phyloP scores from a whole-genome alignment of 2,888 invertebrate genomes.

The Caenorhabditis afra region DNA sequence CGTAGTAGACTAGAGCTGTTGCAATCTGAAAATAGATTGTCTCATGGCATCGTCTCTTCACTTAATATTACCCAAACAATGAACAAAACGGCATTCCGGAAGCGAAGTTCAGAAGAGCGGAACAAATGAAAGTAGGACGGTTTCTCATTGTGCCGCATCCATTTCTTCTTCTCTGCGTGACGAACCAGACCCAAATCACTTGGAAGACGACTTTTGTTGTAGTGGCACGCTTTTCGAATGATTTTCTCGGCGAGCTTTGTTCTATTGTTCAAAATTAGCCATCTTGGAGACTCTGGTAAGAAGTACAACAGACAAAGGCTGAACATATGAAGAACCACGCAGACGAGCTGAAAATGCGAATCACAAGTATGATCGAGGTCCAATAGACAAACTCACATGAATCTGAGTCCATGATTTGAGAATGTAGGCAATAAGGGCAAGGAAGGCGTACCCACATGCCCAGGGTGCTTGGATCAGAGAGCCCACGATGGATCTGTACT shows the following conservation, averaged over 20 bases:
- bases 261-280: slow-evolving; percentile 71
- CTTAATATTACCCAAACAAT: slow-evolving; percentile 72
- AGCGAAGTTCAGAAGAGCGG: slow-evolving; percentile 70
- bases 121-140: slow-evolving; percentile 76
- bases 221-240: slow-evolving; percentile 78
- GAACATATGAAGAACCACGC: slow-evolving; percentile 73
- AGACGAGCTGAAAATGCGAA: slow-evolving; percentile 67
- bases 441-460: slow-evolving; percentile 80
- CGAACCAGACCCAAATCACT: slow-evolving; percentile 78
- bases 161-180: slow-evolving; percentile 75
- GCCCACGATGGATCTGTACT: slow-evolving; percentile 80
- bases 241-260: slow-evolving; percentile 75
- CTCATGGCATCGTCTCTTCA: no score
- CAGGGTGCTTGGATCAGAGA: slow-evolving; percentile 80
- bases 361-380: background rate
- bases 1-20: slow-evolving; percentile 80
- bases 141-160: slow-evolving; percentile 75
- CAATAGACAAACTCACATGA: slow-evolving; percentile 62
- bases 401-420: slow-evolving; percentile 78
- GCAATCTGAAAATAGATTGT: slow-evolving; percentile 65
- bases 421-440: slow-evolving; percentile 79
- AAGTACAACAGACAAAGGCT: slow-evolving; percentile 72
- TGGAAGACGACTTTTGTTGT: slow-evolving; percentile 78
- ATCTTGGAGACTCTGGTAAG: slow-evolving; percentile 78
- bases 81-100: slow-evolving; percentile 73